These are phyloP conservation scores for Hylaea fasciaria DNA, from an alignment of 2,888 invertebrate genomes.

Conservation along the genomic window DNA sequence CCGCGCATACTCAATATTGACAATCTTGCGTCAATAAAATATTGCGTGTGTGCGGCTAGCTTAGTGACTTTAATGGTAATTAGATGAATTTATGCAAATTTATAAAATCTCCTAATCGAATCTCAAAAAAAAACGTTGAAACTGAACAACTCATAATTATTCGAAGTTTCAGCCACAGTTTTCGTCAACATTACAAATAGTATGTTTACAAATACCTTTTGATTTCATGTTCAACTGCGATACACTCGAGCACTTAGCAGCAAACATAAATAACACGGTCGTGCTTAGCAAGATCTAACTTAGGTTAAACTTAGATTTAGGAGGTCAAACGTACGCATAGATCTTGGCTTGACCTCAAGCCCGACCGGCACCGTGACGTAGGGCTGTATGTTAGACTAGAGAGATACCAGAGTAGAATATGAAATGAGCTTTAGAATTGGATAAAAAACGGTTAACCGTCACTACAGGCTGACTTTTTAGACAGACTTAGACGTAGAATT, in stretches of 20 bases:
- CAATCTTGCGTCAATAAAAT: no score
- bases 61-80: no score
- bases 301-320: constrained; percentile 36
- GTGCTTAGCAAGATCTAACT: constrained; percentile 27
- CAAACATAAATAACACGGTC: constrained; percentile 13
- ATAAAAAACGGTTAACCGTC: no score
- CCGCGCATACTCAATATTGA: no score
- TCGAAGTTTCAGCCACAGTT: not conserved
- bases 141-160: no score
- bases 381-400: not conserved
- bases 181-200: not conserved
- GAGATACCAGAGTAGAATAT: not conserved
- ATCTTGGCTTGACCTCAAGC: constrained; percentile 8
- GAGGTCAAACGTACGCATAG: constrained; percentile 18
- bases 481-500: no score
- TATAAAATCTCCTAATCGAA: no score
- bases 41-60: no score
- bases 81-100: no score
- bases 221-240: not conserved
- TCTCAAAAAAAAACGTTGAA: no score
- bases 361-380: not conserved
- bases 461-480: no score
- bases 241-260: constrained; percentile 3
- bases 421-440: not conserved
- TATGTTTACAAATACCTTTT: no score